Conservation (phyloP, 2,888 invertebrate genomes). For the Acleris emargana region DNA sequence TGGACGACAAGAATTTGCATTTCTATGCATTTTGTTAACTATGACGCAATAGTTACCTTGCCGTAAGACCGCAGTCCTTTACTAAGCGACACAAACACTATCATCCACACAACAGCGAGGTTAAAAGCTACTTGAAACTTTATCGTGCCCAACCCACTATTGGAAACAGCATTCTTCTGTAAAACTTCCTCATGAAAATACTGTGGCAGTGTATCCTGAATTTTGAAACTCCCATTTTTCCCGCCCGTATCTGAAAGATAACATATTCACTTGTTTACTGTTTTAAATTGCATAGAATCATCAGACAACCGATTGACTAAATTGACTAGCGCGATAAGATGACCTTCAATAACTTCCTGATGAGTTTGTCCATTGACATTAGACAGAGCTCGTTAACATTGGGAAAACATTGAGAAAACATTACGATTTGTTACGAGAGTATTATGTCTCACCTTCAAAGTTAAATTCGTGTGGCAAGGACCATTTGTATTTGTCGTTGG, state of each 20-base stretch:
- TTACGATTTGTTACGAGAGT: constrained; percentile 31
- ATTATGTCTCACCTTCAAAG: constrained; percentile 82
- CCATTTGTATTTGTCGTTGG: constrained; percentile 91
- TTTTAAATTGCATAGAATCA: constrained; percentile 9
- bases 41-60: constrained; percentile 80
- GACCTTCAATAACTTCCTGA: constrained; percentile 58
- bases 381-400: constrained; percentile 47
- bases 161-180: constrained; percentile 76
- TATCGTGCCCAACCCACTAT: constrained; percentile 83
- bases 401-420: constrained; percentile 32
- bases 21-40: neutral
- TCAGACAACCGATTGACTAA: constrained; percentile 52
- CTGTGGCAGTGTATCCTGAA: constrained; percentile 90
- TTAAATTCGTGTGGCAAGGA: constrained; percentile 88
- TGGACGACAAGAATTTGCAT: neutral
- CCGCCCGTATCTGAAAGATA: constrained; percentile 55
- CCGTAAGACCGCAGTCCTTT: constrained; percentile 94
- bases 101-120: constrained; percentile 95
- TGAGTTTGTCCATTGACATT: constrained; percentile 47
- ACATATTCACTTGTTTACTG: constrained; percentile 19
- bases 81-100: constrained; percentile 93
- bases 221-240: constrained; percentile 64
- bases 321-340: constrained; percentile 40
- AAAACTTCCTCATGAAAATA: constrained; percentile 94
- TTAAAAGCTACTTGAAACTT: constrained; percentile 96